Base-by-base conservation (phyloP, 2,888 invertebrate species). In the Amphipyra berbera region DNA sequence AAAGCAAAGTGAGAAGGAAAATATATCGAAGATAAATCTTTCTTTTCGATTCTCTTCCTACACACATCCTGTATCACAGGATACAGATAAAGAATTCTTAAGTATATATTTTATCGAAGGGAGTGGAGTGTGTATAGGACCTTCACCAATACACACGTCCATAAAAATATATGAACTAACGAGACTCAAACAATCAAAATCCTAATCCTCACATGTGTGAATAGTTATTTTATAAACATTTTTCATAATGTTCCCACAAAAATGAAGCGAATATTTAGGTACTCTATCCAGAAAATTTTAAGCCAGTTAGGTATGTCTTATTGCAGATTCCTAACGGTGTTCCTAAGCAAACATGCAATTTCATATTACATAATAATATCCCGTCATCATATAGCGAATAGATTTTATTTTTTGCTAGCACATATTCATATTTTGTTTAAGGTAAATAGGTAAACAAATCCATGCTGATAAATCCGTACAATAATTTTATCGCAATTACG, bases 401-500 rank as follows among this genome's bases (percentile, higher is more conserved):
- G 9, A 9, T 10, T 2, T 10, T 9, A 8, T 35, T 14, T 14
- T 47, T 14, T 47, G 5, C 27, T 12, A 15, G 1, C 5, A 1
- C 9, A 15, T 49, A 46, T 47, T n/a, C 38, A 30, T 21, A 30
- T 12, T 21, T 37, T 38, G 45, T 59, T 56, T 12, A 21, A 13
- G 33, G 10, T 41, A 38, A 35, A 21, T 44, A 21, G 2, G 42
- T 53, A 55, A 59, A 55, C 47, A 45, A 54, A 15, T 59, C 47
- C 33, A 67, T 44, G 7, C 38, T 47, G 48, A 59, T 57, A 30
- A 30, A 38, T 15, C 33, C 33, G 42, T 52, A 13, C 56, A 52
- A 27, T 53, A 63, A 62, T 77, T 78, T 70, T 72, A 75, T 79
- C 60, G 53, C 70, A 71, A 79, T 83, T 79, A 82, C 59, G 61